These are phyloP conservation scores for Caenorhabditis panamensis DNA, from an alignment of 2,888 invertebrate genomes.

Conservation along the genomic window DNA sequence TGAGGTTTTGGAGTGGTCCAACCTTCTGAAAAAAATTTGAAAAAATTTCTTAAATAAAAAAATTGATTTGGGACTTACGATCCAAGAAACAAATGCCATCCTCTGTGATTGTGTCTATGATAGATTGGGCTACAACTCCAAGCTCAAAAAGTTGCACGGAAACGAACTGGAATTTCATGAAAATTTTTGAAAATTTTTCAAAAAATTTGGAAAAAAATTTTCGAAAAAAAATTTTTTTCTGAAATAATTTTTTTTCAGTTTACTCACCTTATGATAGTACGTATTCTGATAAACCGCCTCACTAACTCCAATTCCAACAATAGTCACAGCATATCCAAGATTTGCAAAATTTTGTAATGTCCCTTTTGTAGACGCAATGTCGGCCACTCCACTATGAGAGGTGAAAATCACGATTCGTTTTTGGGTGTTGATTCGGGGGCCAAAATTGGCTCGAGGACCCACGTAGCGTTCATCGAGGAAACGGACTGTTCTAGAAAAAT, in stretches of 20 bases:
- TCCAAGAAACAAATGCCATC: constrained; percentile 60
- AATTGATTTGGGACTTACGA: constrained; percentile 7
- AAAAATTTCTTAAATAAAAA: constrained; percentile 8
- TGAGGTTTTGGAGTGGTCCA: constrained; percentile 45
- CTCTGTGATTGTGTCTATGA: constrained; percentile 44
- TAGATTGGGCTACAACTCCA: constrained; percentile 27
- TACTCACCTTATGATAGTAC: constrained; percentile 49
- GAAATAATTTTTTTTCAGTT: background rate
- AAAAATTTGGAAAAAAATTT: background rate
- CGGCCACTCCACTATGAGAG: constrained; percentile 29
- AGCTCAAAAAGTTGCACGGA: constrained; percentile 37
- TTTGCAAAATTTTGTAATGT: constrained; percentile 36
- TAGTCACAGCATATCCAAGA: constrained; percentile 40
- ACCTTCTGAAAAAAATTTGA: constrained; percentile 28
- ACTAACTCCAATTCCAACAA: constrained; percentile 54
- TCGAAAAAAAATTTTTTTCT: background rate
- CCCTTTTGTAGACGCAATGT: constrained; percentile 41
- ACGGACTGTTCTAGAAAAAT: constrained; percentile 45
- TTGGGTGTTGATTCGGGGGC: constrained; percentile 31
- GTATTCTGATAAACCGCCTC: constrained; percentile 37
- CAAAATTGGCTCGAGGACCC: constrained; percentile 29
- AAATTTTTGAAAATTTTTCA: no score
- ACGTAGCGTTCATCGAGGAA: constrained; percentile 54
- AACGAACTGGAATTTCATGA: constrained; percentile 30
- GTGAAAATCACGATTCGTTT: constrained; percentile 58